Conservation (phyloP, 2,888 invertebrate genomes). For the Tolmerus cingulatus region DNA sequence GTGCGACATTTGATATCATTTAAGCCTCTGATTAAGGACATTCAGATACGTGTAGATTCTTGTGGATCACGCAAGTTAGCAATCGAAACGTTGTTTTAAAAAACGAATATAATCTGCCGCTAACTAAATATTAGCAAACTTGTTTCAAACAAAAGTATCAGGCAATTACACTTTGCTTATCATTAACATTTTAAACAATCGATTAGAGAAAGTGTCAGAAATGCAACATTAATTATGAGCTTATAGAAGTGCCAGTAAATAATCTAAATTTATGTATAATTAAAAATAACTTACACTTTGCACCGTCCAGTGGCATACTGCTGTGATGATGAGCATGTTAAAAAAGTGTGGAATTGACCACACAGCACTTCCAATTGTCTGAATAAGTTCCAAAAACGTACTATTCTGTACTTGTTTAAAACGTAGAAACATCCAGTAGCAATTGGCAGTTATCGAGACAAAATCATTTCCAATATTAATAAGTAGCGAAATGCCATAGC, state of each 20-base stretch:
- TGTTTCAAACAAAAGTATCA: neutral
- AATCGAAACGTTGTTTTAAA: neutral
- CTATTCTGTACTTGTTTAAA: conserved; percentile 50
- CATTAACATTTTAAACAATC: neutral
- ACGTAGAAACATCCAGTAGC: conserved; percentile 60
- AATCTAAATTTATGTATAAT: neutral
- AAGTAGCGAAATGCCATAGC: conserved; percentile 59
- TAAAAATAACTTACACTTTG: conserved; percentile 55
- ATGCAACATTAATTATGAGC: neutral
- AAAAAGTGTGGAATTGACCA: conserved; percentile 58
- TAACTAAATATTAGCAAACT: neutral
- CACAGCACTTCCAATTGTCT: conserved; percentile 54
- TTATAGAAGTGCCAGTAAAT: too few species aligned
- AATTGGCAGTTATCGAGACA: conserved; percentile 58
- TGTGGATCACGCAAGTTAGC: neutral
- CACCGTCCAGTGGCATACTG: conserved; percentile 57
- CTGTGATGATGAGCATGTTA: conserved; percentile 56
- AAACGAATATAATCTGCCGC: neutral
- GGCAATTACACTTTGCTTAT: neutral
- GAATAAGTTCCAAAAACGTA: conserved; percentile 52
- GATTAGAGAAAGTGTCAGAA: neutral
- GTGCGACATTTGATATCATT: neutral
- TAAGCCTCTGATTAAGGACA: neutral
- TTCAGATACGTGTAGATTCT: neutral
- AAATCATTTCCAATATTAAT: conserved; percentile 60